phyloP scores from a whole-genome alignment of 1,140 invertebrate species.

The Drosophila kurseongensis region DNA sequence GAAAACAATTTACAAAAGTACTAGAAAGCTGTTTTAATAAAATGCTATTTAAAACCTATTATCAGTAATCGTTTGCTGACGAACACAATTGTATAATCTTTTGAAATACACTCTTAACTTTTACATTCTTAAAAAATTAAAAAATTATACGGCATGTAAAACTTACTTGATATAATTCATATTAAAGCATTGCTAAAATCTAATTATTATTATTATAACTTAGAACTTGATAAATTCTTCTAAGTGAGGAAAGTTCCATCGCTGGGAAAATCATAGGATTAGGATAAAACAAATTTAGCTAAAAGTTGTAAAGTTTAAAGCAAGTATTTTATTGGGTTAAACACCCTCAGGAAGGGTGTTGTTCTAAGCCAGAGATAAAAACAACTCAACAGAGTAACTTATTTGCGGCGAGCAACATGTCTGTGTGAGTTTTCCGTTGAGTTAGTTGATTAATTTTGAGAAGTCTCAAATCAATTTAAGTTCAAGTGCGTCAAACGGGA shows the following conservation, averaged over 20 bases:
- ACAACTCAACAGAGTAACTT: constrained; percentile 11
- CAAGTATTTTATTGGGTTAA: background rate
- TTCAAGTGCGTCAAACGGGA: constrained; percentile 25
- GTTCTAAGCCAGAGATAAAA: constrained; percentile 14
- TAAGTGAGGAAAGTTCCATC: background rate
- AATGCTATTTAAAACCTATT: too few relatives aligned
- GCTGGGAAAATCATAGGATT: background rate
- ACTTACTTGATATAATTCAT: too few relatives aligned
- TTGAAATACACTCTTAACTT: too few relatives aligned
- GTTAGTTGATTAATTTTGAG: constrained; percentile 42
- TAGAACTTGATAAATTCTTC: background rate
- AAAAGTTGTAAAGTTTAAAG: background rate
- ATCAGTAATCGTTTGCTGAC: too few relatives aligned
- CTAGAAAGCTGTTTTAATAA: too few relatives aligned
- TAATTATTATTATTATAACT: background rate
- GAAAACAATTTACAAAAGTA: too few relatives aligned
- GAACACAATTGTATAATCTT: too few relatives aligned
- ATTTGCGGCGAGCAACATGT: constrained; percentile 26
- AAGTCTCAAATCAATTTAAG: constrained; percentile 50
- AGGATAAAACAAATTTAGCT: background rate
- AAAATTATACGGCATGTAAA: too few relatives aligned
- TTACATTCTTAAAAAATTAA: too few relatives aligned
- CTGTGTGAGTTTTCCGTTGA: background rate
- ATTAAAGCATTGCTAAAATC: too few relatives aligned
- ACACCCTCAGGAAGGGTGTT: constrained; percentile 4